Base-by-base conservation (phyloP, 1,140 invertebrate genomes). In the Microplitis mediator region DNA sequence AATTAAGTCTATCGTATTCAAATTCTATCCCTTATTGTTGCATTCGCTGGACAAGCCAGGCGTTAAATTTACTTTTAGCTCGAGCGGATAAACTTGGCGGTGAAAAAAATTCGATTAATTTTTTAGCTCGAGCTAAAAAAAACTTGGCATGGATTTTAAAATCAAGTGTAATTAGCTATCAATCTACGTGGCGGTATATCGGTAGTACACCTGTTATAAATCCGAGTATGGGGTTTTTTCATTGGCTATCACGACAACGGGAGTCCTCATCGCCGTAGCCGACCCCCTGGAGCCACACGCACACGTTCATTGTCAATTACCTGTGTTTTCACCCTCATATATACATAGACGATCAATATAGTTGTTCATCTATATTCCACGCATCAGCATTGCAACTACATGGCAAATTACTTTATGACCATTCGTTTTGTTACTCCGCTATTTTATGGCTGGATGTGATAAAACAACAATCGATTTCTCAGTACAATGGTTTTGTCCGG, bases 221-320 rank as follows among this genome's bases (percentile, higher is more conserved):
- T 64, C 34, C 34, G 36, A n/a, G 13, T 45, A 39, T 13, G 36
- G 11, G 16, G 62, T 45, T 45, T 45, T 6, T 45, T 45, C 39
- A 45, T 45, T 45, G 39, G 39, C 39, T 45, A 45, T 45, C 8
- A 45, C 39, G 39, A 16, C 64, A 35, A 51, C 45, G 23, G 64
- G 64, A 51, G 50, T 13, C 39, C 64, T 23, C 64, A 51, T 66
- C 23, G 8, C 3, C 39, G 23, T 13, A 45, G 50, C 64, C 64
- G 64, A 66, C 64, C 64, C 39, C 64, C 64, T 66, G 64, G 64
- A 66, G 64, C 64, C 64, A 66, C 64, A 66, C 64, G 64, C 64
- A 66, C 39, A 32, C n/a, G 4, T 39, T 31, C 35, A 45, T 63
- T 39, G 23, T 3, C 64, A 66, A 66, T 66, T 66, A 66, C 64